phyloP scores from a whole-genome alignment of 2,113 vertebrate species.

The Oophaga pumilio region DNA sequence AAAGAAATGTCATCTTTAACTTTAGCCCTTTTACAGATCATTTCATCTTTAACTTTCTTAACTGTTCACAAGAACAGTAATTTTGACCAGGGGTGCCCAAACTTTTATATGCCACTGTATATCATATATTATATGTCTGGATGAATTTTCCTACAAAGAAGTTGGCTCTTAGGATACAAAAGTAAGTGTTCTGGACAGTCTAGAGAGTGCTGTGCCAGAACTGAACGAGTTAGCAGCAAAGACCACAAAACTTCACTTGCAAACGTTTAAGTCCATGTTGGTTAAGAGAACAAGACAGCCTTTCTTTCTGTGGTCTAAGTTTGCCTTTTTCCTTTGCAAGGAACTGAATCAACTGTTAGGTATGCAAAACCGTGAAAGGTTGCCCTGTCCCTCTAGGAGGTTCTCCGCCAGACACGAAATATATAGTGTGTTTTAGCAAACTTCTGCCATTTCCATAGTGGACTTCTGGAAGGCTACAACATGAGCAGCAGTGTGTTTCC shows the following conservation, averaged over 20 bases:
- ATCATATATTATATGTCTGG: no score
- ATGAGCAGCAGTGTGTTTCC: conserved; percentile 18
- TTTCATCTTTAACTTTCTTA: no score
- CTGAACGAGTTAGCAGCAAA: neutral
- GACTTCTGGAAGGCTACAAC: conserved; percentile 10
- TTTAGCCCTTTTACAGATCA: no score
- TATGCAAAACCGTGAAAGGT: conserved; percentile 43
- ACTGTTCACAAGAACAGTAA: no score
- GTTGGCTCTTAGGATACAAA: neutral
- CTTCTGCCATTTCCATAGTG: conserved; percentile 26
- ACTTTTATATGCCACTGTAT: no score
- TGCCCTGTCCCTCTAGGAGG: conserved; percentile 45
- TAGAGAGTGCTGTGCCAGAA: neutral
- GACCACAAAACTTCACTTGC: neutral
- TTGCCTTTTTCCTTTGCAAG: neutral
- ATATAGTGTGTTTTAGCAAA: conserved; percentile 14
- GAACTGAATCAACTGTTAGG: conserved; percentile 40
- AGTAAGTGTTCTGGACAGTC: neutral
- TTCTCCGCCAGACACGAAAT: conserved; percentile 31
- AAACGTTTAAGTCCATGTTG: conserved; percentile 26
- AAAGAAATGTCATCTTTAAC: no score
- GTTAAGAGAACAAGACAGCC: conserved; percentile 28
- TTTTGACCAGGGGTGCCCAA: no score
- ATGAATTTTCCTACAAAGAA: neutral
- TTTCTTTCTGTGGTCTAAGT: conserved; percentile 31